Conservation (phyloP, 2,113 vertebrate genomes). For the Albula glossodonta region DNA sequence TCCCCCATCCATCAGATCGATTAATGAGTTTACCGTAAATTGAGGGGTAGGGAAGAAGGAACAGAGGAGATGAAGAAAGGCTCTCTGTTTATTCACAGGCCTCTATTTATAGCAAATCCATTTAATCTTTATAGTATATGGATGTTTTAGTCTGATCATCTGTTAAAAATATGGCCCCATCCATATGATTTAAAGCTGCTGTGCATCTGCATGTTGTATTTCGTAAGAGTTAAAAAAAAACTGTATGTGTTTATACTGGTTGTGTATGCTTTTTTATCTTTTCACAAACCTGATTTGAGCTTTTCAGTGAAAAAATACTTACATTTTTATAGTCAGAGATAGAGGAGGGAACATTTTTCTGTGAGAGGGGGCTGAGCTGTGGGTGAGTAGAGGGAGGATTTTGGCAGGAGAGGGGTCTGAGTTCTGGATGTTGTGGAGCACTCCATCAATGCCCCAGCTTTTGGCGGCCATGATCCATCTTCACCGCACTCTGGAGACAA, state of each 20-base stretch:
- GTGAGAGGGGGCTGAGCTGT: not conserved
- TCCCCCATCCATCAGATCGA: not conserved
- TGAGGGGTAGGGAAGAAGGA: not conserved
- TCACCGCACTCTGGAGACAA: slow-evolving; percentile 15
- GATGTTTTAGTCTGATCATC: not conserved
- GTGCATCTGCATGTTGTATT: not conserved
- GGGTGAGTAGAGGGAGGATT: not conserved
- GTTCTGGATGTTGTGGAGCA: slow-evolving; percentile 1
- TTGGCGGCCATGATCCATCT: slow-evolving; percentile 30
- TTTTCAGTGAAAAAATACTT: not conserved
- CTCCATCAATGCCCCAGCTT: slow-evolving; percentile 36
- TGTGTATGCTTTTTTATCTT: not conserved
- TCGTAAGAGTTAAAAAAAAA: not conserved
- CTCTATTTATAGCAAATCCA: not conserved
- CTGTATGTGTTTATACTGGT: not conserved
- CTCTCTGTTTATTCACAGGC: not conserved
- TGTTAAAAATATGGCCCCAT: not conserved
- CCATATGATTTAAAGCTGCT: not conserved
- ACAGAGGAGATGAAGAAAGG: not conserved
- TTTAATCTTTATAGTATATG: not conserved
- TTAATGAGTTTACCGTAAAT: not conserved
- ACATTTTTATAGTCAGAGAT: not conserved
- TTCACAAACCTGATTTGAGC: not conserved
- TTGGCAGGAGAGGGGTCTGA: not conserved
- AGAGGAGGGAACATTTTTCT: not conserved